Base-by-base conservation (phyloP, 2,113 vertebrate genomes). In the Rhabdornis inornatus region DNA sequence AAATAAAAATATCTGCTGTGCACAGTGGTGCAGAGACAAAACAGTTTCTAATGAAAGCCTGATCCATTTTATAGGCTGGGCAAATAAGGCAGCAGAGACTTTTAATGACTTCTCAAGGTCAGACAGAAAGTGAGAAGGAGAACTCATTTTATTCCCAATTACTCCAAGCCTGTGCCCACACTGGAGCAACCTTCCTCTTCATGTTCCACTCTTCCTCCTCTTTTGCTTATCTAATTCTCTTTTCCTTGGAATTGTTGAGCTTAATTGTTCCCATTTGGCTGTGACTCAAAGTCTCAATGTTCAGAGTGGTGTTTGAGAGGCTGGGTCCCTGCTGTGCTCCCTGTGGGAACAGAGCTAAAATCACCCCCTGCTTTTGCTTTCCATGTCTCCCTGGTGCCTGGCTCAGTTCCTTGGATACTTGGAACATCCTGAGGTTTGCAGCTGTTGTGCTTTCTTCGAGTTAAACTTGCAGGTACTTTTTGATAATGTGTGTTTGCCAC, bases 21-120 rank as follows among this genome's bases (percentile, higher is more conserved):
- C 66, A 68, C 64, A 25, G 77, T 20, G 80, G 47, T 59, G 2
- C 55, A 50, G 78, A 28, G 74, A 37, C 69, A 82, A 79, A 91
- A 18, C 47, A 82, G 60, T 56, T 94, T 37, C 47, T 91, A 91
- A 91, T 84, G 74, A 92, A 94, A 78, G 70, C 55, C 65, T 81
- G 65, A 53, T 61, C 80, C 69, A 42, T 65, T 86, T 65, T 57
- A 39, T n/a, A 60, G 59, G 31, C 60, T 84, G 56, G 74, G 69
- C 42, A 92, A 90, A 66, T 57, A 70, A 69, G 55, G 71, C 83
- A 78, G 87, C 68, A 50, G 64, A 66, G 89, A n/a, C 49, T 88
- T 94, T 50, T 77, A 92, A 77, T 92, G 76, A 70, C 80, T 91
- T 83, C 76, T 83, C 13, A 45, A 81, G 76, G 91, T 90, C 83